Percentiles rank a stretch among this genome's conserved stretches.
phyloP scores from a whole-genome alignment of 92 coral and sea anemone genomes.

The Porites rus region DNA sequence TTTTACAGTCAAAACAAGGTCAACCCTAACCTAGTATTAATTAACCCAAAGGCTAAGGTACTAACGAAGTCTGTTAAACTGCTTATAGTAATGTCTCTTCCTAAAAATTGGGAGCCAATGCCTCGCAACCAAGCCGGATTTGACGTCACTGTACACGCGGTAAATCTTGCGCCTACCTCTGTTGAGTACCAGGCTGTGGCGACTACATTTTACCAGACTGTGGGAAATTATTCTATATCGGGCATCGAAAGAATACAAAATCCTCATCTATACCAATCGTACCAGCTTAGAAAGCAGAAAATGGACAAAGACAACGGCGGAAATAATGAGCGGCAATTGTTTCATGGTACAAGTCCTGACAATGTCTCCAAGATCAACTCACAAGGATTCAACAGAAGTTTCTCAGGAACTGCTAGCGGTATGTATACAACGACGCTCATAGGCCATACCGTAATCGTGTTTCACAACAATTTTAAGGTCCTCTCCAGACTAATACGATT shows the following conservation, averaged over 20 bases:
- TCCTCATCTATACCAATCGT: conserved; percentile 52
- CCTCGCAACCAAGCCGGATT: conserved; percentile 24
- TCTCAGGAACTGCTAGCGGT: neutral
- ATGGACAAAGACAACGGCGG: conserved; percentile 27
- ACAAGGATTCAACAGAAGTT: neutral
- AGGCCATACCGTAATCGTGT: neutral
- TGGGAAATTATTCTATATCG: neutral
- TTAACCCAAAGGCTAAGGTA: no score
- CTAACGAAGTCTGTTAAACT: no score
- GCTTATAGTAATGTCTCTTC: conserved; percentile 22
- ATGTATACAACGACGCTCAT: neutral
- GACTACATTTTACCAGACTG: conserved; percentile 15
- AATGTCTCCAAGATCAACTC: neutral
- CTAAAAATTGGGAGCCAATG: conserved; percentile 56
- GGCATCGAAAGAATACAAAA: conserved; percentile 56
- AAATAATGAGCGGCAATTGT: conserved; percentile 37
- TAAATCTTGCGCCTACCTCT: conserved; percentile 31
- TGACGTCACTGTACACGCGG: conserved; percentile 37
- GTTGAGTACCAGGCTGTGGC: conserved; percentile 33
- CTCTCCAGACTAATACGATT: no score
- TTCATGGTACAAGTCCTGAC: conserved; percentile 43
- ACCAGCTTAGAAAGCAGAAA: conserved; percentile 38
- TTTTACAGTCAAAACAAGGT: no score
- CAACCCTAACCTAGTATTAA: no score
- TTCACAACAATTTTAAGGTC: no score